A percentile compares a stretch with the other conserved stretches of the same genome.
These are phyloP conservation scores for Leptobrachium ailaonicum DNA, from an alignment of 2,113 vertebrate genomes.

Conservation along the genomic window DNA sequence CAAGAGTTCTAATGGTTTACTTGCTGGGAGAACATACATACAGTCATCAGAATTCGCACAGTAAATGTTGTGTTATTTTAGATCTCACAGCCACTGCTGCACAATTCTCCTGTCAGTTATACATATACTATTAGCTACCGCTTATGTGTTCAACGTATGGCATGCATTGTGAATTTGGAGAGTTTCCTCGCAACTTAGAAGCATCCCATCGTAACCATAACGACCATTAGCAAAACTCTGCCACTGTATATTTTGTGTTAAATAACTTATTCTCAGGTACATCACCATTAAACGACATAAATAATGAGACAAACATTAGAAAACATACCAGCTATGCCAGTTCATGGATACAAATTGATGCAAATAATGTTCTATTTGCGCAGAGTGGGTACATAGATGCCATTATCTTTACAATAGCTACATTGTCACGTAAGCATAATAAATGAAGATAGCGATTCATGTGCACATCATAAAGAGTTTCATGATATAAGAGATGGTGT, in stretches of 20 bases:
- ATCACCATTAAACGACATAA: slow-evolving; percentile 4
- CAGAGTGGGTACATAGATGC: slow-evolving; percentile 26
- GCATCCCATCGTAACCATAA: too few relatives aligned
- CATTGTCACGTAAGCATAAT: slow-evolving; percentile 39
- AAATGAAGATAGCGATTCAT: slow-evolving; percentile 36
- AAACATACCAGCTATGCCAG: slow-evolving; percentile 3
- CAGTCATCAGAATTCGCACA: too few relatives aligned
- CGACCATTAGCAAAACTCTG: too few relatives aligned
- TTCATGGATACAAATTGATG: slow-evolving; percentile 16
- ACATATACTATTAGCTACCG: too few relatives aligned
- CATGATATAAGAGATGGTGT: slow-evolving; percentile 23
- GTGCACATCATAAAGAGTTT: slow-evolving; percentile 32
- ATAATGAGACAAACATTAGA: neutral
- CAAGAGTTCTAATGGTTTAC: too few relatives aligned
- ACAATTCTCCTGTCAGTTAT: too few relatives aligned
- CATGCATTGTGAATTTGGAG: too few relatives aligned
- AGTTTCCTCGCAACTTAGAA: too few relatives aligned
- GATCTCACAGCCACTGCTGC: too few relatives aligned
- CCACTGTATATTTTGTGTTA: neutral
- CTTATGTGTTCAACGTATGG: too few relatives aligned
- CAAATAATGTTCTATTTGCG: neutral
- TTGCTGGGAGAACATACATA: too few relatives aligned
- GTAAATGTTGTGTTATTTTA: too few relatives aligned
- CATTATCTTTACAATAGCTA: slow-evolving; percentile 37
- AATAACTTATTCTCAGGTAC: neutral